Percentiles rank a stretch among this genome's conserved stretches.
phyloP scores from a whole-genome alignment of 2,888 invertebrate species.

The Noctua pronuba region DNA sequence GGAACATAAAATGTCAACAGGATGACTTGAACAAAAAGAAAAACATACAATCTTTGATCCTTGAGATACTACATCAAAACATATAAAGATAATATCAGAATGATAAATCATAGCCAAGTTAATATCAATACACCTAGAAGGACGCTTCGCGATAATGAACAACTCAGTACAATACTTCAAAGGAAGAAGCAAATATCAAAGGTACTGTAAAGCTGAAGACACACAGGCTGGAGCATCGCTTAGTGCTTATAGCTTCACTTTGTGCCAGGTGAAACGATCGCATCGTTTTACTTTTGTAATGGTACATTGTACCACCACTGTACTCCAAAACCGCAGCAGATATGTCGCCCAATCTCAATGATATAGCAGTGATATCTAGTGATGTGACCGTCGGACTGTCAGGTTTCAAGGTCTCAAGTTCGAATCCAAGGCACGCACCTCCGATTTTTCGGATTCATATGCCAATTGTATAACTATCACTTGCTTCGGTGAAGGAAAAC shows the following conservation, averaged over 20 bases:
- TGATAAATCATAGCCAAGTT: not conserved
- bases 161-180: not conserved
- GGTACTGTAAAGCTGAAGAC: not conserved
- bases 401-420: too few species aligned
- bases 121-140: not conserved
- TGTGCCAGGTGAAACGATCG: too few species aligned
- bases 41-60: not conserved
- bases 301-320: too few species aligned
- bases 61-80: not conserved
- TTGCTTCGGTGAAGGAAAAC: too few species aligned
- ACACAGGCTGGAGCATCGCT: not conserved
- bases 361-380: too few species aligned
- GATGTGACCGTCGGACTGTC: too few species aligned
- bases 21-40: not conserved
- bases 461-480: too few species aligned
- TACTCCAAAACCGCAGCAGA: too few species aligned
- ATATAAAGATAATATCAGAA: not conserved
- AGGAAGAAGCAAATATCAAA: conserved; percentile 9
- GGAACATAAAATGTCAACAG: not conserved
- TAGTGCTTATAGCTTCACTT: not conserved
- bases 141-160: not conserved
- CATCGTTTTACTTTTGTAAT: too few species aligned
- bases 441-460: too few species aligned
- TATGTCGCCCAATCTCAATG: too few species aligned
- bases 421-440: too few species aligned